Percentiles rank a stretch among this genome's conserved stretches.
Evolutionary conservation across 2,888 invertebrate genomes (phyloP).

Genomic region (Piscicola geometra): DNA sequence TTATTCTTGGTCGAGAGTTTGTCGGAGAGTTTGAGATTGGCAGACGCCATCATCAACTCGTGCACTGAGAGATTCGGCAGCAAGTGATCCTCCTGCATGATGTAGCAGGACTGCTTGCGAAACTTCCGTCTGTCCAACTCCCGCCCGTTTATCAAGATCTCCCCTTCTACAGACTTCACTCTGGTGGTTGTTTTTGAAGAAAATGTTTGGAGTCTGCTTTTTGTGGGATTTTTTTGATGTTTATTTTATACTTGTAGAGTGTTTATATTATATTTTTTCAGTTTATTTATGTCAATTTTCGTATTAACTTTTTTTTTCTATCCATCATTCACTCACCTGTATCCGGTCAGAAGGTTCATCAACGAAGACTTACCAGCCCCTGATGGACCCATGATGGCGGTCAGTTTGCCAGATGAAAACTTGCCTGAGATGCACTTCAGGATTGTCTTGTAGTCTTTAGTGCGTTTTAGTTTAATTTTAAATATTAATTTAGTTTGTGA

Average conservation of each 20-base stretch:
- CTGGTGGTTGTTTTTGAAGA: too few relatives aligned
- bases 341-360: constrained; percentile 83
- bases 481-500: too few relatives aligned
- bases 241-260: too few relatives aligned
- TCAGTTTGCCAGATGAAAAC: constrained; percentile 81
- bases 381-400: constrained; percentile 94
- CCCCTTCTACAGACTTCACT: constrained; percentile 62
- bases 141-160: constrained; percentile 69
- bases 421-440: constrained; percentile 71
- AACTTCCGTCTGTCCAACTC: constrained; percentile 74
- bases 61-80: constrained; percentile 75
- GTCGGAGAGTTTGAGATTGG: constrained; percentile 74
- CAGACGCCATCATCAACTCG: constrained; percentile 81
- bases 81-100: constrained; percentile 82
- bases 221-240: too few relatives aligned
- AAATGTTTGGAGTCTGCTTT: too few relatives aligned
- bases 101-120: constrained; percentile 80
- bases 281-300: too few relatives aligned
- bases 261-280: too few relatives aligned
- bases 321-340: constrained; percentile 61
- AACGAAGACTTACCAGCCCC: constrained; percentile 84
- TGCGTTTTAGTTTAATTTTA: background rate
- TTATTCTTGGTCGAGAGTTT: constrained; percentile 68
- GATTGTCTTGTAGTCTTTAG: constrained; percentile 44
- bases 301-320: too few relatives aligned